Evolutionary conservation across 2,888 invertebrate species (phyloP).

Genomic region (Cataglyphis altisquamis): DNA sequence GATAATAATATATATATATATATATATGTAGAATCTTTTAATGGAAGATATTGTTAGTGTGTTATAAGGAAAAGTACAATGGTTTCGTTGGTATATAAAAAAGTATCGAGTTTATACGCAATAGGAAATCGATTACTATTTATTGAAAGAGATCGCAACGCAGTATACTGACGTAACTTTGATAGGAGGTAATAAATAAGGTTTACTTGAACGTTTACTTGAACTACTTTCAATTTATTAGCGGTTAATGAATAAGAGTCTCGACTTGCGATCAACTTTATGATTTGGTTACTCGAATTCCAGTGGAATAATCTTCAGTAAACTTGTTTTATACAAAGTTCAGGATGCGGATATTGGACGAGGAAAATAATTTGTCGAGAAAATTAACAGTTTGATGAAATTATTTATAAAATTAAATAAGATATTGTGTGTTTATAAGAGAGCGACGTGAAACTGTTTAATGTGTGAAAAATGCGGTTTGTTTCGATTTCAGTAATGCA

Average conservation of each 20-base stretch:
- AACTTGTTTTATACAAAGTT: constrained; percentile 9
- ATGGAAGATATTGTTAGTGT: not conserved
- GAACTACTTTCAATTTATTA: not conserved
- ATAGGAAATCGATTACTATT: not conserved
- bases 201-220: constrained; percentile 2
- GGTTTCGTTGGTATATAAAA: not conserved
- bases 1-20: not conserved
- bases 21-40: not conserved
- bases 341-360: not conserved
- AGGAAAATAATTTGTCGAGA: constrained; percentile 7
- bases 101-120: not conserved
- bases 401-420: not conserved
- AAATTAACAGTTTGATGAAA: not conserved
- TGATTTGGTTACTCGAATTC: not conserved
- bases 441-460: not conserved
- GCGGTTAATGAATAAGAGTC: constrained; percentile 25
- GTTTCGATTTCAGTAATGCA: not conserved
- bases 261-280: constrained; percentile 5
- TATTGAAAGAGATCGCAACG: not conserved
- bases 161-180: not conserved
- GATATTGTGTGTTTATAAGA: not conserved
- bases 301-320: not conserved
- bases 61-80: not conserved
- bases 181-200: constrained; percentile 14
- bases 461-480: not conserved